Evolutionary conservation across 2,888 invertebrate species (phyloP).

Genomic region (Cephus pygmeus): DNA sequence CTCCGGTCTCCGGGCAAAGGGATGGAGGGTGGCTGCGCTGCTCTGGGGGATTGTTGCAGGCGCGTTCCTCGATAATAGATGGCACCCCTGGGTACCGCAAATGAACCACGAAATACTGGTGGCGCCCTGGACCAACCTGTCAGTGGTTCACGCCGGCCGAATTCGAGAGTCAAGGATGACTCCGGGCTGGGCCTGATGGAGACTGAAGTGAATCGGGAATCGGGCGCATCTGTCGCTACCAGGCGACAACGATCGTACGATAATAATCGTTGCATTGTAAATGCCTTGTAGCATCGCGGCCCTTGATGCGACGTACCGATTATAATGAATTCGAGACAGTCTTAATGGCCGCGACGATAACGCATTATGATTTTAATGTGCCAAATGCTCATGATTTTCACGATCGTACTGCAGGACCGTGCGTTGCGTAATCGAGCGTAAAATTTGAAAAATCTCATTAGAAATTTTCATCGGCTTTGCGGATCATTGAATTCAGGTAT

Average conservation of each 20-base stretch:
- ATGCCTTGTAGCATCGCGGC: not conserved
- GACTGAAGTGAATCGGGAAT: not conserved
- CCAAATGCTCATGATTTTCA: constrained; percentile 49
- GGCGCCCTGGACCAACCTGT: constrained; percentile 62
- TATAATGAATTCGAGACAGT: constrained; percentile 49
- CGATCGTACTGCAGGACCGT: constrained; percentile 20
- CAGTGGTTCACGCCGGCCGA: constrained; percentile 26
- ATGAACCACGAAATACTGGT: constrained; percentile 67
- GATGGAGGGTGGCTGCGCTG: constrained; percentile 14
- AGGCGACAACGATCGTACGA: constrained; percentile 7
- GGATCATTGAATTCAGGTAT: no score
- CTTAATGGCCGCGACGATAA: constrained; percentile 27
- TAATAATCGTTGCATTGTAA: constrained; percentile 6
- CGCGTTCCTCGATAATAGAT: constrained; percentile 61
- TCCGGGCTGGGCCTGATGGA: constrained; percentile 36
- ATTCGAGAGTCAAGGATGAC: no score
- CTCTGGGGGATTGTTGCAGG: constrained; percentile 29
- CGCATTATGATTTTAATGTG: constrained; percentile 57
- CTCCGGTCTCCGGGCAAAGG: constrained; percentile 25
- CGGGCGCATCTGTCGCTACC: constrained; percentile 52
- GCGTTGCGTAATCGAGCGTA: constrained; percentile 61
- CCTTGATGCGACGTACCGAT: constrained; percentile 16
- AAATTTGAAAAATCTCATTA: constrained; percentile 65
- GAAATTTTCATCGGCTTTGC: constrained; percentile 19
- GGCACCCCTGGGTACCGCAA: constrained; percentile 66